Conservation (phyloP, 2,113 vertebrate genomes). For the Hippoglossus stenolepis region DNA sequence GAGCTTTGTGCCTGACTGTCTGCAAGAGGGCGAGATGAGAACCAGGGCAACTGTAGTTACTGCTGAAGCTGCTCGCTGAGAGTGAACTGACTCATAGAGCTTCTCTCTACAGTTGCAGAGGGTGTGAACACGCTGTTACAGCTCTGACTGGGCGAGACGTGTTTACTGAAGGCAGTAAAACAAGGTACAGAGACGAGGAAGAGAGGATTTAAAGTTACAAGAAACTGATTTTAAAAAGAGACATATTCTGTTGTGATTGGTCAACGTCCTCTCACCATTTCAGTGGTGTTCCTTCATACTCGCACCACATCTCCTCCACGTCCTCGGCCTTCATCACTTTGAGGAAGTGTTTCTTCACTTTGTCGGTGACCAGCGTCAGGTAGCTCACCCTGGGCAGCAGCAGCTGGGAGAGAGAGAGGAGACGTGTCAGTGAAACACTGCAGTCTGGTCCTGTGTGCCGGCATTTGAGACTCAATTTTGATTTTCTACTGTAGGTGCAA, state of each 20-base stretch:
- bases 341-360: conserved; percentile 98
- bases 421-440: not conserved
- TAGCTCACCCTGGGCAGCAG: conserved; percentile 97
- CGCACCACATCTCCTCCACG: conserved; percentile 97
- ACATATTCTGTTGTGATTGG: no score
- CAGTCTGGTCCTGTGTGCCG: not conserved
- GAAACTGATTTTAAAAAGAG: not conserved
- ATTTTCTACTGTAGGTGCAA: not conserved
- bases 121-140: not conserved
- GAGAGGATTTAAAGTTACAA: not conserved
- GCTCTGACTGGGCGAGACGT: not conserved
- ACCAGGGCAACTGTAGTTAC: not conserved
- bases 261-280: conserved; percentile 88
- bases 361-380: conserved; percentile 96
- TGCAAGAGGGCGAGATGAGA: no score
- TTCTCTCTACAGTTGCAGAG: not conserved
- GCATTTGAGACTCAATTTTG: not conserved
- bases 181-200: not conserved
- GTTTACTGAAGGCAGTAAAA: not conserved
- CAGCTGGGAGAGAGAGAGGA: conserved; percentile 79
- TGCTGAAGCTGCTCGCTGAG: not conserved
- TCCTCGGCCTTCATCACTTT: conserved; percentile 95
- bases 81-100: not conserved
- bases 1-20: no score
- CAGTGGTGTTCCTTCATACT: conserved; percentile 95